Base-by-base conservation (phyloP, 2,888 invertebrate species). In the Arrhopalites spinosus region DNA sequence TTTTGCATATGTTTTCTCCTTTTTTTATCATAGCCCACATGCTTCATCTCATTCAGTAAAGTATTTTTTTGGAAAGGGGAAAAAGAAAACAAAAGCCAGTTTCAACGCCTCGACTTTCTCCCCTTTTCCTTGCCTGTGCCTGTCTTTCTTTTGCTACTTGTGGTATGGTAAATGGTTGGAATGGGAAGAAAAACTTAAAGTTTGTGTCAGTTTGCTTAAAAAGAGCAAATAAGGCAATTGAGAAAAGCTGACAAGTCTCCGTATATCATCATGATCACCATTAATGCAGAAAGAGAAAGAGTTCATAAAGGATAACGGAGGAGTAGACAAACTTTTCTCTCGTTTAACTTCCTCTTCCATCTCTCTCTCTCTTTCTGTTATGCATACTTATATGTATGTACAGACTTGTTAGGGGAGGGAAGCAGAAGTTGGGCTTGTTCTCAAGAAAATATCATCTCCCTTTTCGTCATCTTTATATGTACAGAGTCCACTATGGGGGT, bases 191-290 rank as follows among this genome's bases (percentile, higher is more conserved):
- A 30, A 50, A 68, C 50, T 25, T 68, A 66, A n/a, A 50, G 25
- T 53, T 69, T 25, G 69, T 29, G 69, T 53, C 29, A 50, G 53
- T 69, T 25, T 8, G 25, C 61, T 47, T 61, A 76, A 76, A 76
- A 76, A 70, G 76, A 76, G 76, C 73, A 73, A 76, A 76, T 69
- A 73, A 56, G 59, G 70, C 73, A 76, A 76, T 76, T 76, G 69
- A 68, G 76, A 64, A 73, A 76, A 76, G 76, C 76, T 76, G 76
- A 76, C 76, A 76, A 76, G 76, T 76, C 73, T 70, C 56, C 76
- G 76, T 76, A 76, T 76, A 76, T 76, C 76, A 76, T 73, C 76
- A 76, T 76, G 73, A 76, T 76, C 76, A 73, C 76, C 73, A 72
- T 73, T 76, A 76, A 73, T 76, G 73, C 67, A 76, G 73, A 76